Percentiles rank a stretch among this genome's conserved stretches.
phyloP scores from a whole-genome alignment of 2,113 vertebrate species.

The Lutjanus erythropterus region DNA sequence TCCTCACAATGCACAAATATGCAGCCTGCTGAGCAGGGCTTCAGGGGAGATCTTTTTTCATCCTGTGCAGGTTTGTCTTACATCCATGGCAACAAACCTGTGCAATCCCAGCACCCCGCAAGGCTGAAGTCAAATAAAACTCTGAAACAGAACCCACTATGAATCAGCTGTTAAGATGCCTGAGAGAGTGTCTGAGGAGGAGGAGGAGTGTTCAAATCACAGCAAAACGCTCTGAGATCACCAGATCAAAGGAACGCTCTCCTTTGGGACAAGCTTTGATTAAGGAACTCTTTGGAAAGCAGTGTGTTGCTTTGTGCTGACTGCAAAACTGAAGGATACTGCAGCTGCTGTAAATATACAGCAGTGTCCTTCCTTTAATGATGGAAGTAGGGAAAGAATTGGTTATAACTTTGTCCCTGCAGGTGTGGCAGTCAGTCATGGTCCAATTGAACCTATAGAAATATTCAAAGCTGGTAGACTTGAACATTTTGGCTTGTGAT shows the following conservation, averaged over 20 bases:
- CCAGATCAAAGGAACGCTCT: conserved; percentile 52
- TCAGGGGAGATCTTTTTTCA: conserved; percentile 65
- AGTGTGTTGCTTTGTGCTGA: neutral
- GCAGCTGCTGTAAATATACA: conserved; percentile 19
- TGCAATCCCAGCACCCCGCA: conserved; percentile 52
- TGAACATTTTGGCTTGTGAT: neutral
- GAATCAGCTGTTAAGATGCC: conserved; percentile 69
- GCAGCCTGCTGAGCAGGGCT: conserved; percentile 65
- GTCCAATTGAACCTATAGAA: neutral
- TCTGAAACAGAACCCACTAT: conserved; percentile 29
- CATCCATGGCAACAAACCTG: conserved; percentile 76
- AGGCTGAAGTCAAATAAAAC: conserved; percentile 64
- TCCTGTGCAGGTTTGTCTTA: conserved; percentile 70
- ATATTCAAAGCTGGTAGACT: neutral
- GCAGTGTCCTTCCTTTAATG: neutral
- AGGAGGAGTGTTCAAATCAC: conserved; percentile 17
- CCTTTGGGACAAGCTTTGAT: conserved; percentile 46
- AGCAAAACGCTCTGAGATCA: conserved; percentile 32
- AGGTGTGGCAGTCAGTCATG: conserved; percentile 5
- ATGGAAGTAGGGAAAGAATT: conserved; percentile 1
- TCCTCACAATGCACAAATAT: conserved; percentile 72
- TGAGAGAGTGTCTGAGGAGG: conserved; percentile 36
- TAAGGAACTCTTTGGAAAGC: conserved; percentile 32
- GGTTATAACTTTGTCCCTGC: neutral
- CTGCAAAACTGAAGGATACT: conserved; percentile 6